A percentile compares a stretch with the other conserved stretches of the same genome.
phyloP scores from a whole-genome alignment of 2,888 invertebrate genomes.

The Kryphioiulus occultus region DNA sequence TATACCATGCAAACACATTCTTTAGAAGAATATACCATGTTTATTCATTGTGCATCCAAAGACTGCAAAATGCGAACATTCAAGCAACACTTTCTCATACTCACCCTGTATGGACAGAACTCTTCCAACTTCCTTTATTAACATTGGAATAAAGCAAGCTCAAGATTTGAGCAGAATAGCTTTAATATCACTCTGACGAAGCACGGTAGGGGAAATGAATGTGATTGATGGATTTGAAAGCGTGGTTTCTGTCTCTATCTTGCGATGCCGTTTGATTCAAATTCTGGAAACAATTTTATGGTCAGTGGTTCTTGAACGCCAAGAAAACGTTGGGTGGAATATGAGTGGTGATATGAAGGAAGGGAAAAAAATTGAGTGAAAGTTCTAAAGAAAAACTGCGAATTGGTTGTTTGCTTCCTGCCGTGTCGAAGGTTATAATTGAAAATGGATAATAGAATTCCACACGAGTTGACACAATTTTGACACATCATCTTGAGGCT shows the following conservation, averaged over 20 bases:
- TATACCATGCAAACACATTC: too few relatives aligned
- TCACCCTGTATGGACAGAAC: not conserved
- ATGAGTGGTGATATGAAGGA: constrained; percentile 26
- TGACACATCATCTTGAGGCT: constrained; percentile 30
- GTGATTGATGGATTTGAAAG: constrained; percentile 19
- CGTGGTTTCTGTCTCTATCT: constrained; percentile 16
- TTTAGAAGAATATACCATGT: too few relatives aligned
- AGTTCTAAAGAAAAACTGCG: constrained; percentile 22
- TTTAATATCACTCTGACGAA: not conserved
- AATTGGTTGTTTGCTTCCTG: constrained; percentile 36
- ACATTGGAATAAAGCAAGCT: not conserved
- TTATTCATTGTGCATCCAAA: too few relatives aligned
- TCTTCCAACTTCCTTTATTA: not conserved
- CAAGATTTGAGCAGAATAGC: not conserved
- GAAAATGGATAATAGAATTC: constrained; percentile 44
- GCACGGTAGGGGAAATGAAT: not conserved
- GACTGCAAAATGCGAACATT: too few relatives aligned
- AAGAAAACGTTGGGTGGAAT: constrained; percentile 19
- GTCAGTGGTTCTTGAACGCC: constrained; percentile 18
- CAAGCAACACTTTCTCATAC: not conserved
- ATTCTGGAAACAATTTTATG: constrained; percentile 38
- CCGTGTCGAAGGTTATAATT: constrained; percentile 45
- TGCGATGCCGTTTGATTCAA: constrained; percentile 32
- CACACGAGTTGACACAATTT: constrained; percentile 41
- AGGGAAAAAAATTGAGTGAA: not conserved